Percentiles rank a stretch among this genome's conserved stretches.
These are phyloP conservation scores for Atta cephalotes DNA, from an alignment of 1,140 invertebrate genomes.

Conservation along the genomic window DNA sequence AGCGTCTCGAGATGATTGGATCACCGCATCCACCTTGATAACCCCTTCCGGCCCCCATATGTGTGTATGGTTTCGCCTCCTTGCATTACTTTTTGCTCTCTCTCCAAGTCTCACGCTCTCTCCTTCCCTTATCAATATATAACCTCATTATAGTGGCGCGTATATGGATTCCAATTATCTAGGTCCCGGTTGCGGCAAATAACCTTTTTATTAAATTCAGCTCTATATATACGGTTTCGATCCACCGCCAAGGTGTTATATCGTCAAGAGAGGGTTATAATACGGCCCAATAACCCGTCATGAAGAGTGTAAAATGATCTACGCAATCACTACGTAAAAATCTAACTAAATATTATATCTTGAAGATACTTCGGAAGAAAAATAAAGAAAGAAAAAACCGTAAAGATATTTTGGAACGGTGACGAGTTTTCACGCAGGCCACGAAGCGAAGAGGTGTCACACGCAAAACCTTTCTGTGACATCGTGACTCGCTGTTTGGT, in stretches of 20 bases:
- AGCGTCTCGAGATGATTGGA: constrained; percentile 84
- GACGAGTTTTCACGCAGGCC: constrained; percentile 6
- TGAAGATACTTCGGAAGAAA: not conserved
- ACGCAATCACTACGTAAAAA: constrained; percentile 3
- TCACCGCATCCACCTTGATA: constrained; percentile 81
- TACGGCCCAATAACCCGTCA: not conserved
- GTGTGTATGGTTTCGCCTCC: constrained; percentile 8
- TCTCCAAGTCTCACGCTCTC: not conserved
- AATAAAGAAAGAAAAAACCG: not conserved
- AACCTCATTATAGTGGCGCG: constrained; percentile 76
- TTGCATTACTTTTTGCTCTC: constrained; percentile 34
- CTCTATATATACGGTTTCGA: constrained; percentile 42
- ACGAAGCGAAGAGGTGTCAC: constrained; percentile 32
- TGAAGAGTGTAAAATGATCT: not conserved
- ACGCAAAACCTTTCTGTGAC: constrained; percentile 33
- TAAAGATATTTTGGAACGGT: not conserved
- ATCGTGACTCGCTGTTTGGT: constrained; percentile 34
- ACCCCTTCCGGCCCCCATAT: constrained; percentile 69
- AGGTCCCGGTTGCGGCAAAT: constrained; percentile 66
- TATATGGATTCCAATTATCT: constrained; percentile 79
- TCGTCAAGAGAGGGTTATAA: constrained; percentile 24
- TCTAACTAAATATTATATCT: not conserved
- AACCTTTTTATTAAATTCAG: constrained; percentile 77
- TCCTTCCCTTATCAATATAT: constrained; percentile 78
- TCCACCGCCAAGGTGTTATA: constrained; percentile 20